These are phyloP conservation scores for Drosophila willistoni DNA, from an alignment of 1,140 invertebrate genomes.

Conservation along the genomic window DNA sequence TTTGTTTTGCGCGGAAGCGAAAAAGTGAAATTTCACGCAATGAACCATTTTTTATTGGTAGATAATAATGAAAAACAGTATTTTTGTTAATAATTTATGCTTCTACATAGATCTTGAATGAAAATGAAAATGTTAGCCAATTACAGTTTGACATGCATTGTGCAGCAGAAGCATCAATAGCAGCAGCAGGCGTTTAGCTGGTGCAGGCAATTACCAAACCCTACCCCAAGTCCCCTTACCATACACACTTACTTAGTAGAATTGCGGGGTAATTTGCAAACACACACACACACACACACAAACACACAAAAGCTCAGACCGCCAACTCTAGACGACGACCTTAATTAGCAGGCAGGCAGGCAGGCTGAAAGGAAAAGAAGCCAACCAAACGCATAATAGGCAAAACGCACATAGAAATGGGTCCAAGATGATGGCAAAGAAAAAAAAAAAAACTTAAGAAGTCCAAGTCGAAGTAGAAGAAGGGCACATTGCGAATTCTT, in stretches of 20 bases:
- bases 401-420: conserved; percentile 59
- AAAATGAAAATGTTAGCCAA: conserved; percentile 29
- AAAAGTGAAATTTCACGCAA: conserved; percentile 2
- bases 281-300: conserved; percentile 44
- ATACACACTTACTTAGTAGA: conserved; percentile 24
- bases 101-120: conserved; percentile 11
- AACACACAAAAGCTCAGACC: conserved; percentile 48
- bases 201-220: conserved; percentile 57
- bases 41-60: neutral
- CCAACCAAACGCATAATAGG: conserved; percentile 54
- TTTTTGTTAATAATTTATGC: neutral
- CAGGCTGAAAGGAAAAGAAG: conserved; percentile 9
- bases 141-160: conserved; percentile 53
- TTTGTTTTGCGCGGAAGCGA: neutral
- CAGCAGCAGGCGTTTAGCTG: conserved; percentile 27
- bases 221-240: conserved; percentile 2
- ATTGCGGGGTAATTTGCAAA: conserved; percentile 79
- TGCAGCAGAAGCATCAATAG: conserved; percentile 30
- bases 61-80: neutral
- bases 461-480: conserved; percentile 24
- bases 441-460: conserved; percentile 10
- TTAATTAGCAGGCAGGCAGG: conserved; percentile 65
- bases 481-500: conserved; percentile 63
- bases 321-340: conserved; percentile 61
- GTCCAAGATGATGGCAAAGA: neutral